Base-by-base conservation (phyloP, 2,888 invertebrate species). In the Heliconius charithonia region DNA sequence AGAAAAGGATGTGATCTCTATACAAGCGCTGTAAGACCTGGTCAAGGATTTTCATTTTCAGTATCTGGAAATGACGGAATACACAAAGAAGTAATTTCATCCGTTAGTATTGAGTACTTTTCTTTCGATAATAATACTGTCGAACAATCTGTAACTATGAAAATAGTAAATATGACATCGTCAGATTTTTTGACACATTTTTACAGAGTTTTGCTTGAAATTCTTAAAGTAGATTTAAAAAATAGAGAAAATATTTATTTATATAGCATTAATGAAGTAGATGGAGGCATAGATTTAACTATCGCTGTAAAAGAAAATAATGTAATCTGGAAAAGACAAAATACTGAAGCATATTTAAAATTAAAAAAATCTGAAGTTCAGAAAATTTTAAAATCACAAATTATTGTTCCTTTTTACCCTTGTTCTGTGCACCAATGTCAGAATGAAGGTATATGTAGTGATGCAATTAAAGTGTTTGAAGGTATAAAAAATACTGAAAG, bases 11-110 rank as follows among this genome's bases (percentile, higher is more conserved):
- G 99, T 89, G 97, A 97, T 87, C 95, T 99, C 81, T 96, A 97
- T 85, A 96, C 98, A 19, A 96, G 96, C 69, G 95, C 96, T 84
- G 96, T 97, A 79, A 96, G 96, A 82, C 96, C 97, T 70, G 96
- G 96, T 32, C 96, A 96, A 88, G 97, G 97, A 13, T 97, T 97
- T 87, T 96, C 97, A 0, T 95, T 99, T 85, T 97, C 97, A 51
- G 96, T 99, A 0, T 96, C 97, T 13, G 98, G 98, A 2, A 98
- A 97, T 89, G 99, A 99, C 91, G 99, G 99, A 0, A 96, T 96
- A 83, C 98, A 98, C 87, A 95, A 96, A 78, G 97, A 98, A 90
- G 99, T 99, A 0, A 94, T 96, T n/a, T 99, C 98, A 1, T 97
- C 97, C 12, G 97, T 98, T 4, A 97, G 97, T 9, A 96, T 99